Evolutionary conservation across 2,797 vertebrate species (phyloP).

Genomic region (Cirrhinus molitorella): DNA sequence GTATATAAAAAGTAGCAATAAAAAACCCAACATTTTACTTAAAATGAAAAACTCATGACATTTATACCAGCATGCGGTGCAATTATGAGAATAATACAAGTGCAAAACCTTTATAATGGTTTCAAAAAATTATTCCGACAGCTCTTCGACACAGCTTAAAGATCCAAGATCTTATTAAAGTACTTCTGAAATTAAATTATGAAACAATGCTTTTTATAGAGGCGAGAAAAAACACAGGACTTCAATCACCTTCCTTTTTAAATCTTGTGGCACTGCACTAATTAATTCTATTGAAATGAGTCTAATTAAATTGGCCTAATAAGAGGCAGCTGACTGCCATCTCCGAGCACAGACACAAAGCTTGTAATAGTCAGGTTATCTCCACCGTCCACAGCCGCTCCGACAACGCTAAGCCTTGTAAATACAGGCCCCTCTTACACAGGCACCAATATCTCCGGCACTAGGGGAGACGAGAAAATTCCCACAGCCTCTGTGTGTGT

Average conservation of each 20-base stretch:
- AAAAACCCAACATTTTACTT: constrained; percentile 27
- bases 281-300: constrained; percentile 79
- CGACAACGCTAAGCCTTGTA: constrained; percentile 67
- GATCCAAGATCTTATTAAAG: constrained; percentile 71
- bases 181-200: constrained; percentile 71
- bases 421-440: constrained; percentile 64
- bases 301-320: constrained; percentile 80
- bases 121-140: constrained; percentile 52
- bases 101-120: constrained; percentile 66
- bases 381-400: constrained; percentile 64
- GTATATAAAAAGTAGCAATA: constrained; percentile 42
- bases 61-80: constrained; percentile 53
- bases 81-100: constrained; percentile 58
- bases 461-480: constrained; percentile 50
- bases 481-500: constrained; percentile 52
- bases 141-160: constrained; percentile 53
- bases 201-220: constrained; percentile 73
- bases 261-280: constrained; percentile 71
- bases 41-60: constrained; percentile 30
- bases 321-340: constrained; percentile 69
- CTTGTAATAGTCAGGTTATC: constrained; percentile 71
- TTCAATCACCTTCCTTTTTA: constrained; percentile 74
- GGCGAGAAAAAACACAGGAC: constrained; percentile 63
- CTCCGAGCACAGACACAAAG: constrained; percentile 63
- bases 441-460: constrained; percentile 53